Evolutionary conservation across 1,140 invertebrate species (phyloP), one percentile per base, ranked within the genome.

Genomic region (Pantala flavescens): DNA sequence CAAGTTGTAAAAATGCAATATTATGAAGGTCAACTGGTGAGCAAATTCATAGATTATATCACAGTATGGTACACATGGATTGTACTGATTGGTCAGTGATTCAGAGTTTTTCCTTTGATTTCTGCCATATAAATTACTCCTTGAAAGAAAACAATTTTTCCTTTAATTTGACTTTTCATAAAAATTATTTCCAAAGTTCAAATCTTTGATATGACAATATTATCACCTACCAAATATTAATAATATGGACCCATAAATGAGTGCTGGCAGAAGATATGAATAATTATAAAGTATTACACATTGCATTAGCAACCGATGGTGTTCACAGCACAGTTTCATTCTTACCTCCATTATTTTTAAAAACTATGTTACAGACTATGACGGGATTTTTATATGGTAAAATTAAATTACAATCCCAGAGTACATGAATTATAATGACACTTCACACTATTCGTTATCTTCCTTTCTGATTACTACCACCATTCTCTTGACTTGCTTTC

Each of bases 401-500:
- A 63, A 63, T 7, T 63, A 3, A 63, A 16, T 63, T 63, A 63
- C n/a, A 7, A 7, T 63, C 49, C 49, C 49, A 7, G 12, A 7
- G 12, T 63, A 21, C n/a, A 36, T 36, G 28, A 36, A 36, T 21
- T 21, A 63, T 49, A 12, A 12, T 3, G 49, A 63, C 49, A 63
- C 24, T 72, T 28, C 23, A 42, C n/a, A 72, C 9, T 16, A n/a
- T 7, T 42, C n/a, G 24, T 14, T 42, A 42, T 21, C 63, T 74
- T 23, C 24, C 55, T 19, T 28, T 23, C 9, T 28, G 55, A 71
- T 28, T 79, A 77, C 28, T 36, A 5, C 70, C 63, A 73, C 1
- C 75, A 19, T n/a, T 73, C 77, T 70, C 78, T 77, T 71, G 80
- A 77, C 75, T 80, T 80, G 28, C 49, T 63, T 63, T 63, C n/a